Evolutionary conservation across 2,113 vertebrate species (phyloP).

Genomic region (Anseranas semipalmata): DNA sequence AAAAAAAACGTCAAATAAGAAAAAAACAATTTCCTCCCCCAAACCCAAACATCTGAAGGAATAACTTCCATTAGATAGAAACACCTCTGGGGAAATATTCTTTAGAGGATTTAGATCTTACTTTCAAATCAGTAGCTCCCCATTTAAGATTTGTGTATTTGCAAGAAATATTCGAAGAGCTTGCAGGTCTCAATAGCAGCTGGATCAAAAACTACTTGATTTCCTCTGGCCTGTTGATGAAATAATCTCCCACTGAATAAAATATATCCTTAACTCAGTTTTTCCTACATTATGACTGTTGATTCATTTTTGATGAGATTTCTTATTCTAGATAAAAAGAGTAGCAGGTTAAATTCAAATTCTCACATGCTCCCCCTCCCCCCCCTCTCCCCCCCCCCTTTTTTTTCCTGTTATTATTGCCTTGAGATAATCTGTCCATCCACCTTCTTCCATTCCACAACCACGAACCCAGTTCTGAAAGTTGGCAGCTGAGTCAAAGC

Average conservation of each 20-base stretch:
- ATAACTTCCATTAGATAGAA: background rate
- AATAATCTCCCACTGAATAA: background rate
- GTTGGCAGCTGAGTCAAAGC: background rate
- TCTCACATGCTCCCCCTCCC: background rate
- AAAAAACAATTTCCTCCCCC: background rate
- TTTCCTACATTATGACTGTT: background rate
- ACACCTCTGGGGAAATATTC: background rate
- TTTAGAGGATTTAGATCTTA: background rate
- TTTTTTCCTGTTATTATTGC: background rate
- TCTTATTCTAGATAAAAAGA: background rate
- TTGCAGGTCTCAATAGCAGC: constrained; percentile 13
- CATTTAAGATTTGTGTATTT: background rate
- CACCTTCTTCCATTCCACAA: background rate
- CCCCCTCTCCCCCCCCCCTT: no score
- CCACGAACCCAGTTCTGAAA: background rate
- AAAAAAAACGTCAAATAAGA: background rate
- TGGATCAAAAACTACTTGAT: constrained; percentile 19
- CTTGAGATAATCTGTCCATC: background rate
- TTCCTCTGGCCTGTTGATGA: background rate
- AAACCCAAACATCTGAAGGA: background rate
- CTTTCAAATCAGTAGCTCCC: background rate
- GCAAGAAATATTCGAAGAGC: constrained; percentile 18
- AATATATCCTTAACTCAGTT: background rate
- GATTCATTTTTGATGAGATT: background rate
- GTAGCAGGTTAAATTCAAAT: background rate